These are phyloP conservation scores for Barnardius zonarius DNA, from an alignment of 2,113 vertebrate genomes.

Conservation along the genomic window DNA sequence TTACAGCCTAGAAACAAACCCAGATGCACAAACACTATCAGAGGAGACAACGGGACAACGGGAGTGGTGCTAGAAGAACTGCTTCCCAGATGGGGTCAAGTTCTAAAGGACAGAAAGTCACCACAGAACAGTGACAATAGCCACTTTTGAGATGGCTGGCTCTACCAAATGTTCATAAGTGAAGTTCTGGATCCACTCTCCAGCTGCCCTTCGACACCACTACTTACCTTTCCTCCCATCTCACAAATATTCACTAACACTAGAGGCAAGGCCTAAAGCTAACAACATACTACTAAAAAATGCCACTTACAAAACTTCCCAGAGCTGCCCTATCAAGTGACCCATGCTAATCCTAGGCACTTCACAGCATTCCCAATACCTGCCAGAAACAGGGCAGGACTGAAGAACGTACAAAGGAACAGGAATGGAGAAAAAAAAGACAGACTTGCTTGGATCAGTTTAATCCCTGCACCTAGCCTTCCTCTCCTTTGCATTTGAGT, in stretches of 20 bases:
- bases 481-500: background rate
- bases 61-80: background rate
- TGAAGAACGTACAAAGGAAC: background rate
- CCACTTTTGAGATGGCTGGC: background rate
- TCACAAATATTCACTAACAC: background rate
- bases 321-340: background rate
- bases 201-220: background rate
- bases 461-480: background rate
- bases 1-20: background rate
- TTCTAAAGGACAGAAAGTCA: background rate
- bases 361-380: background rate
- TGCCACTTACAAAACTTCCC: background rate
- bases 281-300: background rate
- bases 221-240: background rate
- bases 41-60: background rate
- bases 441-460: background rate
- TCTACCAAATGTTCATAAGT: background rate
- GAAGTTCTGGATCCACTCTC: background rate
- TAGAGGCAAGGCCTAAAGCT: background rate
- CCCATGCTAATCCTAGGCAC: background rate
- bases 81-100: background rate
- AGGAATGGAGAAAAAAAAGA: background rate
- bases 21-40: background rate
- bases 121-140: accelerated
- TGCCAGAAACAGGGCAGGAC: background rate